Percentiles rank a stretch among this genome's conserved stretches.
Evolutionary conservation across 2,888 invertebrate genomes (phyloP).

Genomic region (Nephrotoma guestfalica): DNA sequence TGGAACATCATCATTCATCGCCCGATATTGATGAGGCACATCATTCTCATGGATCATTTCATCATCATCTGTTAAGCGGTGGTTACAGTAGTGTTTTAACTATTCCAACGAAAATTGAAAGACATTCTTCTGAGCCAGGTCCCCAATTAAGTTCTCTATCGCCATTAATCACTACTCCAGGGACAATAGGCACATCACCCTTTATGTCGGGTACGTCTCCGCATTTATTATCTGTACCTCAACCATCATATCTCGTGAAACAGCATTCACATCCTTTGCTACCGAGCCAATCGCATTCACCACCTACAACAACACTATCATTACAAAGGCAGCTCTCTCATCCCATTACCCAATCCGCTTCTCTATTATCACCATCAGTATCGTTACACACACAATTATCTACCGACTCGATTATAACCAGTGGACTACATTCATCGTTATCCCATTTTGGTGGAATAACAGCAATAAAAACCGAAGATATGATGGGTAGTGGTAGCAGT

Average conservation of each 20-base stretch:
- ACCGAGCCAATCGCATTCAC: constrained; percentile 38
- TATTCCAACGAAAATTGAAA: constrained; percentile 39
- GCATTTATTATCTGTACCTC: constrained; percentile 41
- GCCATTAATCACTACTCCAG: neutral
- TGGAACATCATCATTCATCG: constrained; percentile 25
- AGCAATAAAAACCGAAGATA: constrained; percentile 5
- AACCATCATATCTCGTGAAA: constrained; percentile 40
- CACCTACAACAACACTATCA: constrained; percentile 18
- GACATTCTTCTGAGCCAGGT: constrained; percentile 45
- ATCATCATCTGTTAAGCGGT: constrained; percentile 15
- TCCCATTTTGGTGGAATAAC: constrained; percentile 9
- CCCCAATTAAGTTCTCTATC: constrained; percentile 27
- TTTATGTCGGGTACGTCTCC: constrained; percentile 21
- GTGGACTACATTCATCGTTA: neutral
- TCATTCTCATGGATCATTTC: constrained; percentile 15
- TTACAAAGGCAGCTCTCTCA: constrained; percentile 39
- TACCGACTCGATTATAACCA: constrained; percentile 3
- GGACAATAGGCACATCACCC: constrained; percentile 21
- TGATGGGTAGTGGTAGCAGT: neutral
- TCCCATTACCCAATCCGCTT: constrained; percentile 22
- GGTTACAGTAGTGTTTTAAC: constrained; percentile 24
- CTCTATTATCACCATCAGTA: constrained; percentile 1
- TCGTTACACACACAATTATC: neutral
- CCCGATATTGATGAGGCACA: constrained; percentile 26
- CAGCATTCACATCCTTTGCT: constrained; percentile 51